Evolutionary conservation across 2,113 vertebrate species (phyloP).

Genomic region (Garra rufa): DNA sequence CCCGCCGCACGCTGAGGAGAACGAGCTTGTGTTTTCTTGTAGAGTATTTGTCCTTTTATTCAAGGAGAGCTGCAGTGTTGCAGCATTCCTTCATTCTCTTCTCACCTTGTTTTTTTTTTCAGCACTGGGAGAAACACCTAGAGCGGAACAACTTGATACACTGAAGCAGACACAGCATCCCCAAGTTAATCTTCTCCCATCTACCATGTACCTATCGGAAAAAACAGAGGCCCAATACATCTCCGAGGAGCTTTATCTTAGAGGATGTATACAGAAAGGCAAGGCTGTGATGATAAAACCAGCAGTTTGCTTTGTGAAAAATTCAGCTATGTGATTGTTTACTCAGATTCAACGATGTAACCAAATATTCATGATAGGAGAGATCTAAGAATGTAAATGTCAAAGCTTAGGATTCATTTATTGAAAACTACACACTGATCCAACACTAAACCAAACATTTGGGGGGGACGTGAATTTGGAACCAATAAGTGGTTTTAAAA

Average conservation of each 20-base stretch:
- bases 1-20: not conserved
- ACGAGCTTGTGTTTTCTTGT: slow-evolving; percentile 8
- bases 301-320: not conserved
- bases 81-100: slow-evolving; percentile 12
- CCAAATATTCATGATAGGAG: not conserved
- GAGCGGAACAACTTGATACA: slow-evolving; percentile 22
- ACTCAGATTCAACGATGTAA: not conserved
- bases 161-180: slow-evolving; percentile 13
- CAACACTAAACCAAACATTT: too few relatives aligned
- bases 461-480: too few relatives aligned
- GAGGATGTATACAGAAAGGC: slow-evolving; percentile 6
- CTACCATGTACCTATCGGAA: slow-evolving; percentile 25
- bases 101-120: not conserved
- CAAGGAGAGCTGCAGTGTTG: slow-evolving; percentile 4
- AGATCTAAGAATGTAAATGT: not conserved
- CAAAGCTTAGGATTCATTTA: not conserved
- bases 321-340: not conserved
- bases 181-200: slow-evolving; percentile 23
- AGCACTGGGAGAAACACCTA: slow-evolving; percentile 14
- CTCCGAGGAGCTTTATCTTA: slow-evolving; percentile 23
- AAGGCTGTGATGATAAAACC: slow-evolving; percentile 17
- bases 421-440: not conserved
- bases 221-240: slow-evolving; percentile 25
- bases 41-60: slow-evolving; percentile 25
- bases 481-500: too few relatives aligned